phyloP scores from a whole-genome alignment of 2,113 vertebrate species.

The Monarcha castaneiventris region DNA sequence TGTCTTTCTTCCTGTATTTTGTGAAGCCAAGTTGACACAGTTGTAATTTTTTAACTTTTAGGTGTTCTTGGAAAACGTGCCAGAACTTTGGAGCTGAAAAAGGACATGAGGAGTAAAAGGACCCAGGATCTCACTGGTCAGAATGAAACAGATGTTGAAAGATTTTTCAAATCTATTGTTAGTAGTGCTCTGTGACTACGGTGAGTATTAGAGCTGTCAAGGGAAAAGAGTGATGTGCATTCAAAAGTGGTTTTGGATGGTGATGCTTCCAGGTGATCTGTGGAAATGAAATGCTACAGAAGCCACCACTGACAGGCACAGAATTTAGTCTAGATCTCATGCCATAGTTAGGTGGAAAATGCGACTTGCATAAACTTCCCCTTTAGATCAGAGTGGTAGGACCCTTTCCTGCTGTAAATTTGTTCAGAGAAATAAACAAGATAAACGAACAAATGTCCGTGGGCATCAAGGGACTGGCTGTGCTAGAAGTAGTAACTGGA shows the following conservation, averaged over 20 bases:
- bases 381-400: not conserved
- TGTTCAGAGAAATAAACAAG: not conserved
- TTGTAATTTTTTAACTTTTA: slow-evolving; percentile 49
- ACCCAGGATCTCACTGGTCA: slow-evolving; percentile 76
- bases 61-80: slow-evolving; percentile 39
- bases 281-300: not conserved
- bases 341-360: not conserved
- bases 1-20: not conserved
- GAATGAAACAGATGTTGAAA: slow-evolving; percentile 89
- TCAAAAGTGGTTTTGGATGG: not conserved
- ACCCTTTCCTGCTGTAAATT: not conserved
- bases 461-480: not conserved
- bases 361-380: not conserved
- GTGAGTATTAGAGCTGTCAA: slow-evolving; percentile 74
- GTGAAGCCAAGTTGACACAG: not conserved
- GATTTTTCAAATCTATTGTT: slow-evolving; percentile 81
- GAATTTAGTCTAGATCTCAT: not conserved
- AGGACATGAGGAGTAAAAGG: slow-evolving; percentile 85
- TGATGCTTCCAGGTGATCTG: not conserved
- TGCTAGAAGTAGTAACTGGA: not conserved
- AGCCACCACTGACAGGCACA: not conserved
- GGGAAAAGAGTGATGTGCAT: not conserved
- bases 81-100: slow-evolving; percentile 42
- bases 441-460: not conserved
- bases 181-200: slow-evolving; percentile 84